Evolutionary conservation across 1,140 invertebrate genomes (phyloP).

Genomic region (Drosophila setifemur): DNA sequence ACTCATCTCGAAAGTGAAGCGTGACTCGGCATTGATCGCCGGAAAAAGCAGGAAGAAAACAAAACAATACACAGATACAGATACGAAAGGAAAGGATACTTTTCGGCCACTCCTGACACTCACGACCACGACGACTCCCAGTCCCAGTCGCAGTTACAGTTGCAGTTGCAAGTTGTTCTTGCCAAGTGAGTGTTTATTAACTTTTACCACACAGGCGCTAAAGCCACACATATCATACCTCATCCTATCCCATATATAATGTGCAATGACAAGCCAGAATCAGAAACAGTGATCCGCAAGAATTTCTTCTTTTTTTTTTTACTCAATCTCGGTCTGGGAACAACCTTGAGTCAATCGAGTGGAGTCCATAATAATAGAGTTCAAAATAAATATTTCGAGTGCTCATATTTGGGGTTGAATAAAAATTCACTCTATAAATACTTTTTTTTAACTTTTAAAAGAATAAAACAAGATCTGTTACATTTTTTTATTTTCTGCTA

Average conservation of each 20-base stretch:
- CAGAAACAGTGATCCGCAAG: constrained; percentile 34
- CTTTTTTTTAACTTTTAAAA: no score
- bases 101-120: constrained; percentile 37
- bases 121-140: constrained; percentile 16
- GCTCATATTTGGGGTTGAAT: no score
- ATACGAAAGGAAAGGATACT: constrained; percentile 52
- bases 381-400: neutral
- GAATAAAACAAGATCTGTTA: no score
- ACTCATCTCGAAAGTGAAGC: constrained; percentile 54
- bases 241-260: neutral
- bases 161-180: constrained; percentile 36
- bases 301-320: constrained; percentile 1
- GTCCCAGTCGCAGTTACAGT: constrained; percentile 20
- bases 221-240: neutral
- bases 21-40: constrained; percentile 43
- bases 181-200: constrained; percentile 67
- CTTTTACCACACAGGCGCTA: constrained; percentile 14
- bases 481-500: no score
- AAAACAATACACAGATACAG: neutral
- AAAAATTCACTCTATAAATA: no score
- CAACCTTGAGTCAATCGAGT: constrained; percentile 19
- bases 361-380: neutral
- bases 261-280: constrained; percentile 40
- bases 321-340: neutral
- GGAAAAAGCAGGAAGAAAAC: constrained; percentile 7